Conservation (phyloP, 2,888 invertebrate species). For the Lagria hirta region DNA sequence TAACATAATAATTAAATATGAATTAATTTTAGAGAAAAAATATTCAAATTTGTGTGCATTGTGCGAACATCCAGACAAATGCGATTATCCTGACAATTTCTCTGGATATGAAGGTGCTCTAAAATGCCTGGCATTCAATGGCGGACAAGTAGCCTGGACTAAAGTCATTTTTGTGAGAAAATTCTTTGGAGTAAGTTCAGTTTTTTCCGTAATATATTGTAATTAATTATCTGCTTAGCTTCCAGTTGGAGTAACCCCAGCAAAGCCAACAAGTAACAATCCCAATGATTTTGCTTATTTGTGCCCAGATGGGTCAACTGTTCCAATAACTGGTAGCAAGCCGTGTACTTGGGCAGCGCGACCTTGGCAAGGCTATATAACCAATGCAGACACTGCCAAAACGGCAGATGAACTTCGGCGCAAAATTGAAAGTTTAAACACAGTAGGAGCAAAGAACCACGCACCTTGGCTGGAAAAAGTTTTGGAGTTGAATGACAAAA, state of each 20-base stretch:
- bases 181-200: slow-evolving; percentile 68
- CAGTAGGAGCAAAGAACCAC: slow-evolving; percentile 51
- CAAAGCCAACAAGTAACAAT: slow-evolving; percentile 62
- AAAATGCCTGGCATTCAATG: slow-evolving; percentile 76
- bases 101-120: slow-evolving; percentile 88
- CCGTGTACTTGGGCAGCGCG: slow-evolving; percentile 82
- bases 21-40: slow-evolving; percentile 62
- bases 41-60: slow-evolving; percentile 78
- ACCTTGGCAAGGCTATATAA: slow-evolving; percentile 80
- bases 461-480: slow-evolving; percentile 57
- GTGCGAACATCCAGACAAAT: slow-evolving; percentile 74
- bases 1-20: slow-evolving; percentile 5
- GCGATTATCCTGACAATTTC: slow-evolving; percentile 80
- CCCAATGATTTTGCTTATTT: slow-evolving; percentile 72
- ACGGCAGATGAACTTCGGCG: slow-evolving; percentile 58
- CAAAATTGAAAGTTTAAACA: slow-evolving; percentile 60
- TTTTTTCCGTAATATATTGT: slow-evolving; percentile 2
- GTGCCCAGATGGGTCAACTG: slow-evolving; percentile 75
- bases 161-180: slow-evolving; percentile 78
- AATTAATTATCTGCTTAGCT: slow-evolving; percentile 53
- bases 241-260: slow-evolving; percentile 62
- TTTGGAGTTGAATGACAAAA: slow-evolving; percentile 62
- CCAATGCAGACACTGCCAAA: slow-evolving; percentile 64
- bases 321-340: slow-evolving; percentile 63
- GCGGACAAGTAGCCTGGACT: slow-evolving; percentile 84